Percentiles rank a stretch among this genome's conserved stretches.
These are phyloP conservation scores for Rhinophrynus dorsalis DNA, from an alignment of 2,797 vertebrate species.

Conservation along the genomic window DNA sequence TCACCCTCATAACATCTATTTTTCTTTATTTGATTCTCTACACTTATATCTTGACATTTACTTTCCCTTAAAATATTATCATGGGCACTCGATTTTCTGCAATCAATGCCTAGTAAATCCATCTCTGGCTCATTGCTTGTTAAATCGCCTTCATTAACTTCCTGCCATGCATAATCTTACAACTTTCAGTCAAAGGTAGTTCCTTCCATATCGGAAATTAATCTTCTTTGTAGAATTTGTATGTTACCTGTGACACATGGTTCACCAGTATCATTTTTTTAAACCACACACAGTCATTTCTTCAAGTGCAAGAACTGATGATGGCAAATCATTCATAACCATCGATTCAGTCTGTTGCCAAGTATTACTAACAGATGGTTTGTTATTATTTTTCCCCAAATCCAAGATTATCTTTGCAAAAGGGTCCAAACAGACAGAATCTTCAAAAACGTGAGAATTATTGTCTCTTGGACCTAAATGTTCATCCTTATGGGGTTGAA, in stretches of 20 bases:
- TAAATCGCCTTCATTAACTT: slow-evolving; percentile 52
- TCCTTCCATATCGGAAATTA: slow-evolving; percentile 2
- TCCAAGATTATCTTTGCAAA: slow-evolving; percentile 5
- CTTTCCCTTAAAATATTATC: slow-evolving; percentile 52
- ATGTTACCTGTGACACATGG: slow-evolving; percentile 11
- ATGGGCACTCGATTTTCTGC: background rate
- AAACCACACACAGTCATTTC: slow-evolving; percentile 9
- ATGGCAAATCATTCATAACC: slow-evolving; percentile 38
- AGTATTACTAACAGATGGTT: slow-evolving; percentile 34
- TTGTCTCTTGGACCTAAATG: slow-evolving; percentile 1
- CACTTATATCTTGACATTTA: slow-evolving; percentile 64
- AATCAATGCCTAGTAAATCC: slow-evolving; percentile 44
- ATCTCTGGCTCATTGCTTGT: slow-evolving; percentile 47
- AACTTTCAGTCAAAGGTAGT: no score
- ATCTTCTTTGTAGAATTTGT: slow-evolving; percentile 12
- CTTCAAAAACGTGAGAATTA: background rate
- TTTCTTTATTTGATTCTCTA: slow-evolving; percentile 80
- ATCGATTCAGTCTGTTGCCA: slow-evolving; percentile 56
- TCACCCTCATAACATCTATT: slow-evolving; percentile 74
- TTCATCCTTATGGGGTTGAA: background rate
- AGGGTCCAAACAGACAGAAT: slow-evolving; percentile 5
- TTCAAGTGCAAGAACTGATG: slow-evolving; percentile 10
- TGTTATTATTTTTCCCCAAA: slow-evolving; percentile 7
- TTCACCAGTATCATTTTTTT: slow-evolving; percentile 14
- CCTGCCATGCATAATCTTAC: slow-evolving; percentile 48